Evolutionary conservation across 2,797 vertebrate genomes (phyloP).

Genomic region (Coendou prehensilis): DNA sequence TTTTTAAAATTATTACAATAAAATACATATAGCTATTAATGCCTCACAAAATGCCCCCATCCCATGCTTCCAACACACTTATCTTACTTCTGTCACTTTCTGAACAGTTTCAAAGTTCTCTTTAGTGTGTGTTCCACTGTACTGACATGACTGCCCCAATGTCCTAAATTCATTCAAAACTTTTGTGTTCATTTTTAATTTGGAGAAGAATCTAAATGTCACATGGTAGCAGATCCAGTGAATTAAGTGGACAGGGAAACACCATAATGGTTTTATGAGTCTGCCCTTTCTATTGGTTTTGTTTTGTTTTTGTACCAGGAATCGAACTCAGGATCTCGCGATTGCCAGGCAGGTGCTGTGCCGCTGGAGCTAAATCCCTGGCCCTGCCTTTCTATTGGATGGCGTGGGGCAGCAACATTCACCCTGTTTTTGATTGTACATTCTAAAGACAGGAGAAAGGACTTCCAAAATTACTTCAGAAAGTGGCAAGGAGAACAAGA

Average conservation of each 20-base stretch:
- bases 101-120: neutral
- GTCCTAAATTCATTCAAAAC: neutral
- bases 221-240: neutral
- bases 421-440: neutral
- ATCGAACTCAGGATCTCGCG: no score
- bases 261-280: neutral
- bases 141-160: neutral
- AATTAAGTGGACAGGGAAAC: neutral
- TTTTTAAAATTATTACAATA: neutral
- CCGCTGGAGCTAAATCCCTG: no score
- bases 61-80: neutral
- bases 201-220: neutral
- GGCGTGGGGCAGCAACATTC: neutral
- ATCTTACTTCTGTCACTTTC: neutral
- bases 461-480: neutral
- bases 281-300: neutral
- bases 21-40: neutral
- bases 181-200: neutral
- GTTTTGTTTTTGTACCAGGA: no score
- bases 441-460: neutral
- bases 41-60: neutral
- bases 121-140: neutral
- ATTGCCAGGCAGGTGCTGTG: no score
- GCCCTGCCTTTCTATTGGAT: neutral
- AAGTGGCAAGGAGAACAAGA: neutral